Base-by-base conservation (phyloP, 2,888 invertebrate species). In the Tubiluchus corallicola region DNA sequence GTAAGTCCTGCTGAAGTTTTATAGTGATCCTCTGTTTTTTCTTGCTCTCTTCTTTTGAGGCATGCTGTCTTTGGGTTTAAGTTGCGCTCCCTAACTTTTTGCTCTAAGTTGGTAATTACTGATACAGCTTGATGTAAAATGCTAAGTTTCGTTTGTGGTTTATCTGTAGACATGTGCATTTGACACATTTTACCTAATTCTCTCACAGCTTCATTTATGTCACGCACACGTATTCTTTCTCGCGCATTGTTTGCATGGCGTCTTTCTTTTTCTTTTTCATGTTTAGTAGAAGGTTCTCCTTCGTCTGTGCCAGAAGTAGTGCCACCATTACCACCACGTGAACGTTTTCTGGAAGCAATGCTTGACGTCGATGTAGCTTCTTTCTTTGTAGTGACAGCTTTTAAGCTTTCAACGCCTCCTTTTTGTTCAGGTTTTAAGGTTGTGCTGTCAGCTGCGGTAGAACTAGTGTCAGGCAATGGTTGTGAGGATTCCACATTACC, bases 21-120 rank as follows among this genome's bases (percentile, higher is more conserved):
- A 9, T 9, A 9, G 29, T 29, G 29, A 29, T 29, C 29, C 29
- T 29, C 29, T 9, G 29, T 29, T n/a, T 29, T 29, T n/a, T 29
- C 29, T n/a, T 66, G 64, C 50, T 96, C 94, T 59, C 96, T 77
- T 56, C 94, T 75, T 66, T 96, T 96, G 56, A 98, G 68, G 65
- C 96, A 96, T 53, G 96, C 96, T 53, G 94, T 92, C 67, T 96
- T 96, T 4, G 98, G 98, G 70, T 98, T 98, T 54, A 98, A 73
- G 68, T 92, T 92, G 52, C 90, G 76, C 65, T 90, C 83, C 75
- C 88, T 75, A 59, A 96, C 96, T 81, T 96, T 94, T 67, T 88
- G 85, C 65, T 96, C 96, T 52, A 96, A 69, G 41, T 84, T 83
- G 77, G 94, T 94, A 59, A 96, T 96, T 55, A 96, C 90, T 69